These are phyloP conservation scores for Melanophora roralis DNA, from an alignment of 2,888 invertebrate species.

Conservation along the genomic window DNA sequence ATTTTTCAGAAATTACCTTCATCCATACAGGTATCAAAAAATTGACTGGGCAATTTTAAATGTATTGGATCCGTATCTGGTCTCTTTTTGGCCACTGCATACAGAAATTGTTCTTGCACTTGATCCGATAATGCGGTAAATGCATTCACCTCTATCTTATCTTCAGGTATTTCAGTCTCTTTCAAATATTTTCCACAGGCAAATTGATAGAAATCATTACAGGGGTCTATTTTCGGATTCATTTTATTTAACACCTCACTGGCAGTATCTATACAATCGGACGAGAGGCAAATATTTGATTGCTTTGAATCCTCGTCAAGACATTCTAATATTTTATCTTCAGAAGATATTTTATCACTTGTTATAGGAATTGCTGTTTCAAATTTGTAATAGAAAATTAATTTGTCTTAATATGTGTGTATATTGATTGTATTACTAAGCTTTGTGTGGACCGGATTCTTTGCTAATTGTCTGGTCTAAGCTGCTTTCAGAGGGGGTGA, in stretches of 20 bases:
- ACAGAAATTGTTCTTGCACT: slow-evolving; percentile 77
- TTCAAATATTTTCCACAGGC: slow-evolving; percentile 85
- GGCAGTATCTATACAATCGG: slow-evolving; percentile 88
- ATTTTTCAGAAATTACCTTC: slow-evolving; percentile 71
- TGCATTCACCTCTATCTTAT: slow-evolving; percentile 78
- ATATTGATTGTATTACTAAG: no score
- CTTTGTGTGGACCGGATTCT: no score
- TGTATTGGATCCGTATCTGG: slow-evolving; percentile 74
- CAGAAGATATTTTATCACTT: slow-evolving; percentile 54
- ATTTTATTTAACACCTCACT: slow-evolving; percentile 83
- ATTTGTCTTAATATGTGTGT: no score
- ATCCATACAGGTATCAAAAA: slow-evolving; percentile 78
- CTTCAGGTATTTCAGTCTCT: slow-evolving; percentile 84
- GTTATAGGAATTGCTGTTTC: slow-evolving; percentile 51
- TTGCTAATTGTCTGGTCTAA: slow-evolving; percentile 63
- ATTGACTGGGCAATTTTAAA: slow-evolving; percentile 76
- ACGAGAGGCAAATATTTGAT: slow-evolving; percentile 81
- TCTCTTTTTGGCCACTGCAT: slow-evolving; percentile 75
- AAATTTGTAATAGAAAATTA: no score
- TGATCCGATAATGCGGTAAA: slow-evolving; percentile 77
- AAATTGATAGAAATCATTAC: slow-evolving; percentile 87
- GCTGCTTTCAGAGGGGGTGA: no score
- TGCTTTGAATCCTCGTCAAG: slow-evolving; percentile 18
- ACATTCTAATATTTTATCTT: no score
- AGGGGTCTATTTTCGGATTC: slow-evolving; percentile 83